Evolutionary conservation across 2,888 invertebrate genomes (phyloP), one percentile per base, ranked within the genome.

Genomic region (Camponotus fellah): DNA sequence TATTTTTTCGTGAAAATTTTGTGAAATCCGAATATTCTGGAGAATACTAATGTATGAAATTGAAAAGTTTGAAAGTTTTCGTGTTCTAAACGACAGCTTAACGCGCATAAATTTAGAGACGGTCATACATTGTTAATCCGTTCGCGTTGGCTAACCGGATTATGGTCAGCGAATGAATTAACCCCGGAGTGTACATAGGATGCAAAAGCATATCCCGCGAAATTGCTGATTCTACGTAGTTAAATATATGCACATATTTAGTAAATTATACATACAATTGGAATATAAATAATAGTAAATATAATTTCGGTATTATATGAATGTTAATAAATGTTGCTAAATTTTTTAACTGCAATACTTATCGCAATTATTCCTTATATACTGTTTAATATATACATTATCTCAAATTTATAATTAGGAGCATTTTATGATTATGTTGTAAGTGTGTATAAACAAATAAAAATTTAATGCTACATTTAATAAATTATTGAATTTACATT

Each of bases 101-200:
- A 66, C 34, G 21, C 34, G 49, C 26, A 21, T 66, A 66, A 53
- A 66, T 76, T 76, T 53, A 65, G 66, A 76, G 49, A 76, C n/a
- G 62, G 60, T 74, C 17, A n/a, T 71, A 75, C 77, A 77, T 56
- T 77, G 40, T 77, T 77, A 77, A 77, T 66, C 56, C 56, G 32
- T 66, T 66, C 66, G 66, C 53, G 66, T 66, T 77, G 12, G 53
- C 77, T 77, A 77, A 77, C 56, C 77, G 53, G 77, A 77, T 77
- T 66, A 77, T 56, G 77, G 37, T 21, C 40, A 40, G 40, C 56
- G 56, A 40, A 77, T 77, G 56, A 77, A 77, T 77, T 77, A 77
- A 77, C 56, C 56, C 17, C 66, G 26, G 12, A 26, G 26, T 66
- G 17, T 65, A 76, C 49, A 76, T 65, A 76, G 76, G 12, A 26